A percentile compares a stretch with the other conserved stretches of the same genome.
Conservation (phyloP, 2,113 vertebrate species). For the Hemiscyllium ocellatum region DNA sequence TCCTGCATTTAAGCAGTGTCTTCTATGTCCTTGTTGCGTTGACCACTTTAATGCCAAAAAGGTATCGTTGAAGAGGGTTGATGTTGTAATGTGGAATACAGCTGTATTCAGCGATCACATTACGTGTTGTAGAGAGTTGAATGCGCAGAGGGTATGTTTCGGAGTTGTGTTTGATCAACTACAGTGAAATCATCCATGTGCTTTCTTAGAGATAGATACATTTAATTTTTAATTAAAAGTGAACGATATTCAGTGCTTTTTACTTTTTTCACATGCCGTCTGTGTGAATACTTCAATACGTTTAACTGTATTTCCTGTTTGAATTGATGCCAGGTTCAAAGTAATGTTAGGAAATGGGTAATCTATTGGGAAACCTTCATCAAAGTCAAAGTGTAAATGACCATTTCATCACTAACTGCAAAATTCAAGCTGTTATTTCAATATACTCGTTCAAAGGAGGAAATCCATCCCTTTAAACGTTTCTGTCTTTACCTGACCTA, state of each 20-base stretch:
- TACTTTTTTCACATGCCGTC: not conserved
- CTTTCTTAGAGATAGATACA: not conserved
- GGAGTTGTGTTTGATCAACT: not conserved
- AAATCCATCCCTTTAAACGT: not conserved
- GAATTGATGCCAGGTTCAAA: no score
- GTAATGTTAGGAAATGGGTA: no score
- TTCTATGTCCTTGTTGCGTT: not conserved
- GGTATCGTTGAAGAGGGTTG: not conserved
- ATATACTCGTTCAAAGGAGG: not conserved
- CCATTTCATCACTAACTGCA: not conserved
- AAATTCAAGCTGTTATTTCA: not conserved
- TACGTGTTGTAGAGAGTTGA: not conserved
- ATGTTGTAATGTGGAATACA: not conserved
- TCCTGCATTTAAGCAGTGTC: not conserved
- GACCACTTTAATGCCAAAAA: not conserved
- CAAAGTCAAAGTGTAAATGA: not conserved
- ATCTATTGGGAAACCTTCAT: no score
- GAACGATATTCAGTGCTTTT: not conserved
- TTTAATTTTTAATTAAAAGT: not conserved
- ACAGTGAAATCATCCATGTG: not conserved
- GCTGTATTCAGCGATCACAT: not conserved
- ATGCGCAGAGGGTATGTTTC: not conserved
- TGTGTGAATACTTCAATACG: not conserved
- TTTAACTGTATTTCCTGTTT: not conserved
- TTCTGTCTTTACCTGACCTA: not conserved